Evolutionary conservation across 2,113 vertebrate species (phyloP).

Genomic region (Reinhardtius hippoglossoides): DNA sequence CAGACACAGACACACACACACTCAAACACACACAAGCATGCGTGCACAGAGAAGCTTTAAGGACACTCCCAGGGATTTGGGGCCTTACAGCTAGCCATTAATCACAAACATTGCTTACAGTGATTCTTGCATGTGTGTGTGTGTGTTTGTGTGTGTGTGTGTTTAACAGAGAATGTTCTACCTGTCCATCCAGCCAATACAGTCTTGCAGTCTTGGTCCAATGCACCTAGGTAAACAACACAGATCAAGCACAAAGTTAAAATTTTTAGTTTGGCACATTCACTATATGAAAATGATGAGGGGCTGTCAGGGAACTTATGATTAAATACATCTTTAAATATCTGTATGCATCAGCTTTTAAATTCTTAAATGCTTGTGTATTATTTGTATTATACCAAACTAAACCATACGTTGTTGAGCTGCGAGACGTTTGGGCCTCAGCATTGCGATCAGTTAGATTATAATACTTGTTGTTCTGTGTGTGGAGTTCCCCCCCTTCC

Average conservation of each 20-base stretch:
- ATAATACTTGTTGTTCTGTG: no score
- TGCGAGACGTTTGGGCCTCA: no score
- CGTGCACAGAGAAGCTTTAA: constrained; percentile 39
- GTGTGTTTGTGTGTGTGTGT: constrained; percentile 1
- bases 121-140: constrained; percentile 5
- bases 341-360: background rate
- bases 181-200: constrained; percentile 99
- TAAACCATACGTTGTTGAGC: no score
- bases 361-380: background rate
- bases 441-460: no score
- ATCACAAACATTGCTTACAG: constrained; percentile 66
- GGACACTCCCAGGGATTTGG: constrained; percentile 54
- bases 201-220: constrained; percentile 94
- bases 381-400: background rate
- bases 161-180: constrained; percentile 69
- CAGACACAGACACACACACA: constrained; percentile 10
- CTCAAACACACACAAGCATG: constrained; percentile 16
- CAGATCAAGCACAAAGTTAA: constrained; percentile 13
- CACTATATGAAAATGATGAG: background rate
- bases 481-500: no score
- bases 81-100: constrained; percentile 75
- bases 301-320: no score
- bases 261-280: background rate
- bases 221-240: constrained; percentile 85
- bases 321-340: background rate